Evolutionary conservation across 2,113 vertebrate species (phyloP).

Genomic region (Brachionichthys hirsutus): DNA sequence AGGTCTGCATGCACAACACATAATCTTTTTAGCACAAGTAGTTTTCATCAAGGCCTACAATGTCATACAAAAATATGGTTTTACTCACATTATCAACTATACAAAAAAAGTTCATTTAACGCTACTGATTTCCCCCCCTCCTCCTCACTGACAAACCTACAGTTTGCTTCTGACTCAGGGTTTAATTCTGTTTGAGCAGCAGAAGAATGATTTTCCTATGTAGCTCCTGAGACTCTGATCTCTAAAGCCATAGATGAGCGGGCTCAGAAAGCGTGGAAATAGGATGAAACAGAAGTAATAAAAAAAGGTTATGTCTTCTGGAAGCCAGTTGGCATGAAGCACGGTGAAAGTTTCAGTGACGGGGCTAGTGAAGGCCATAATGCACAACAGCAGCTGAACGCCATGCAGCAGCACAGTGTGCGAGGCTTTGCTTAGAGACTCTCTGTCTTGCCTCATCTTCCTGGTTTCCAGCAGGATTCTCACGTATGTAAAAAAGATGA

Average conservation of each 20-base stretch:
- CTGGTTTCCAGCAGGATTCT: conserved; percentile 73
- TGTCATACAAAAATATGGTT: too few species aligned
- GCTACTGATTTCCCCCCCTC: too few species aligned
- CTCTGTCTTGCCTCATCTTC: conserved; percentile 64
- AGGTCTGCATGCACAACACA: too few species aligned
- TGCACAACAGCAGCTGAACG: conserved; percentile 73
- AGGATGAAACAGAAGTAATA: conserved; percentile 73
- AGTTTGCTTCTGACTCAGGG: not conserved
- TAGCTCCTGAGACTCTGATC: conserved; percentile 64
- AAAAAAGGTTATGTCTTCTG: conserved; percentile 60
- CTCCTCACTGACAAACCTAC: too few species aligned
- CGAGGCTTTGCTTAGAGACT: conserved; percentile 69
- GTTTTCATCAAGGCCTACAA: too few species aligned
- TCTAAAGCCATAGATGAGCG: conserved; percentile 75
- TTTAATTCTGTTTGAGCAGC: conserved; percentile 28
- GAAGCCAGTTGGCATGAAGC: conserved; percentile 20
- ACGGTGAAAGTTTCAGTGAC: conserved; percentile 56
- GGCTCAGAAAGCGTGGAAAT: conserved; percentile 74
- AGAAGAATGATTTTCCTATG: conserved; percentile 48
- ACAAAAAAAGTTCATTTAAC: too few species aligned
- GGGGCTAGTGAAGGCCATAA: conserved; percentile 68
- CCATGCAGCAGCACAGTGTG: conserved; percentile 77
- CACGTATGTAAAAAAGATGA: conserved; percentile 77
- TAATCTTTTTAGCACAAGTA: too few species aligned
- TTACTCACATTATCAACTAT: too few species aligned